These are phyloP conservation scores for Myotis brandtii DNA, from an alignment of 2,113 vertebrate genomes.

Conservation along the genomic window DNA sequence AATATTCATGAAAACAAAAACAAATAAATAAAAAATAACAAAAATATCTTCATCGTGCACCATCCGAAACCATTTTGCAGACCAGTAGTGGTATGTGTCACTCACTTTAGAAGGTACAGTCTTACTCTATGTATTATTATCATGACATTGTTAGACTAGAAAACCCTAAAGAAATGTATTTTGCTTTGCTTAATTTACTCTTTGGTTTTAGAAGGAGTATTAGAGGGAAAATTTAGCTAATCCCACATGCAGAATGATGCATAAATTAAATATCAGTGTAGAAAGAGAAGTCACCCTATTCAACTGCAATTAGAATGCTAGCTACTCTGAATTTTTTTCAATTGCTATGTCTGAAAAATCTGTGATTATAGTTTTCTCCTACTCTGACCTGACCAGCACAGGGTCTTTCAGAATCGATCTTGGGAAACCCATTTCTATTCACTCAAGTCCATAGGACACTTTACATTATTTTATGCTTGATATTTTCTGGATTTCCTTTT, in stretches of 20 bases:
- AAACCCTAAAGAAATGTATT: not conserved
- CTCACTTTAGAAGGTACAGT: not conserved
- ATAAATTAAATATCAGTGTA: slow-evolving; percentile 27
- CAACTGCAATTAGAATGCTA: not conserved
- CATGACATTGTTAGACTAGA: not conserved
- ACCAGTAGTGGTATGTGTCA: not conserved
- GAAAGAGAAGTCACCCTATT: not conserved
- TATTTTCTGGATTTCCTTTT: slow-evolving; percentile 25
- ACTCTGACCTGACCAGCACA: not conserved
- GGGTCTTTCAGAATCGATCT: not conserved
- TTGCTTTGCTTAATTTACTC: slow-evolving; percentile 40
- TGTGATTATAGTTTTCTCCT: not conserved
- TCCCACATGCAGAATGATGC: not conserved
- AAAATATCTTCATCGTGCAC: not conserved
- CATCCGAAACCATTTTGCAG: not conserved
- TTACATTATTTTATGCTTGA: not conserved
- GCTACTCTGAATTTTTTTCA: not conserved
- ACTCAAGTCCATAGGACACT: not conserved
- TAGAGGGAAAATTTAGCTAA: not conserved
- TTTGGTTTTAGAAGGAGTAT: not conserved
- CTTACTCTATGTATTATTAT: not conserved
- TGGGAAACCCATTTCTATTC: not conserved
- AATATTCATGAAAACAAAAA: not conserved
- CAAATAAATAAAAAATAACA: not conserved
- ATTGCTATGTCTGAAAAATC: not conserved